Evolutionary conservation across 2,888 invertebrate genomes (phyloP).

Genomic region (Sarcophaga rosellei): DNA sequence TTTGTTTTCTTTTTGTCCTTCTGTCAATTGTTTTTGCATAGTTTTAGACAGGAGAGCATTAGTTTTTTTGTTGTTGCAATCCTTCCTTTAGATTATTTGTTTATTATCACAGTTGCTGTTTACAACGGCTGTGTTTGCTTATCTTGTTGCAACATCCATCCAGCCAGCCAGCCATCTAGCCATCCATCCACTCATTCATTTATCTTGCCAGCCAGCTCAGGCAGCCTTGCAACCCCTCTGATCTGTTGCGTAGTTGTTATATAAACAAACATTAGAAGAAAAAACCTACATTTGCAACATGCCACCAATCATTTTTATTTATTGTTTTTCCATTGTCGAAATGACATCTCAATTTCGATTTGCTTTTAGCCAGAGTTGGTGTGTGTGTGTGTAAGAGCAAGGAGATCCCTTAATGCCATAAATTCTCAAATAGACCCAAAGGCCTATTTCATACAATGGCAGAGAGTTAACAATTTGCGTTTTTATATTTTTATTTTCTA

Average conservation of each 20-base stretch:
- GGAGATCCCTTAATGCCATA: constrained; percentile 55
- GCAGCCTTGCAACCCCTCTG: neutral
- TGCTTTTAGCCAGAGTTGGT: neutral
- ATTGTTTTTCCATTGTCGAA: constrained; percentile 30
- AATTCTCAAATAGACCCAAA: constrained; percentile 66
- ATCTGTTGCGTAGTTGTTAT: neutral
- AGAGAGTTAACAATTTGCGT: constrained; percentile 19
- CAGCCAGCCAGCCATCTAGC: neutral
- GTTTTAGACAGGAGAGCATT: neutral
- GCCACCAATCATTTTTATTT: constrained; percentile 48
- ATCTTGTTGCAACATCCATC: constrained; percentile 48
- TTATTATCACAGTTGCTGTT: constrained; percentile 59
- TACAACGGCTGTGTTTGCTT: constrained; percentile 65
- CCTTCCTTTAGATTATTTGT: constrained; percentile 32
- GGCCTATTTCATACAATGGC: constrained; percentile 29
- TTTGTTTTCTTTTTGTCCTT: constrained; percentile 42
- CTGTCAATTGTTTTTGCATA: constrained; percentile 16
- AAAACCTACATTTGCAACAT: neutral
- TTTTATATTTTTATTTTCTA: constrained; percentile 1
- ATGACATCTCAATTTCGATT: constrained; percentile 68
- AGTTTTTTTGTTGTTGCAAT: neutral
- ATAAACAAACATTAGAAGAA: constrained; percentile 45
- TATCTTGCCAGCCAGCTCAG: neutral
- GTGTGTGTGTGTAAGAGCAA: too few relatives aligned
- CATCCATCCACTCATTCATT: neutral